Evolutionary conservation across 1,140 invertebrate species (phyloP), one percentile per base, ranked within the genome.

Genomic region (Solen grandis): DNA sequence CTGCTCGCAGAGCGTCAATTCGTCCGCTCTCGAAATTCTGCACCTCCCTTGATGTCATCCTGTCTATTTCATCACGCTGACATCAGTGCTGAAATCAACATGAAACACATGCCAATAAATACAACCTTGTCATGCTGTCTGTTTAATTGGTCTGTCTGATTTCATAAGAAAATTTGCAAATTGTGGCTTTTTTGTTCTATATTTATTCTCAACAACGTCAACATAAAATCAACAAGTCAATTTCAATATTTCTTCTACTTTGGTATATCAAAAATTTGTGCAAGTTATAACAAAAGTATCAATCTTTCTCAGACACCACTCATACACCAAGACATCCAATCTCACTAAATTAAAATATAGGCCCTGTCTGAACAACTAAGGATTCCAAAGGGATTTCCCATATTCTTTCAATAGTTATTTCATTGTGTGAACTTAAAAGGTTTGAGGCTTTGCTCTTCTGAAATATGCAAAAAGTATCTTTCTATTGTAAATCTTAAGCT

Each of bases 1-100:
- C 98, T 92, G 99, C 97, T 91, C 99, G 97, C 88, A 99, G 94
- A 88, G 97, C 96, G 93, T 97, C 96, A 89, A 99, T 99, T 74
- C 98, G 95, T 87, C 96, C 96, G 93, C 96, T 97, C 94, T 99
- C 98, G 93, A 99, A 99, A 92, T 98, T 98, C 59, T 90, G 86
- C 27, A 86, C 82, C 60, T 90, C 87, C 66, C 86, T 83, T n/a
- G 82, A 74, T 33, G 88, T 87, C 87, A 87, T 90, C 31, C n/a
- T 72, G 16, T 22, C 46, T 29, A 8, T 57, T 66, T n/a, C 52
- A 14, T 57, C 62, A 79, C 36, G 52, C 35, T 54, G 57, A 27
- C 65, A 79, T 69, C 36, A 50, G 65, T 66, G 52, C 66, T 69
- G 76, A 50, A 69, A 77, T 16, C 16, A 59, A 25, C 16, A 19